phyloP scores from a whole-genome alignment of 2,113 vertebrate species.

The Hyla sarda region DNA sequence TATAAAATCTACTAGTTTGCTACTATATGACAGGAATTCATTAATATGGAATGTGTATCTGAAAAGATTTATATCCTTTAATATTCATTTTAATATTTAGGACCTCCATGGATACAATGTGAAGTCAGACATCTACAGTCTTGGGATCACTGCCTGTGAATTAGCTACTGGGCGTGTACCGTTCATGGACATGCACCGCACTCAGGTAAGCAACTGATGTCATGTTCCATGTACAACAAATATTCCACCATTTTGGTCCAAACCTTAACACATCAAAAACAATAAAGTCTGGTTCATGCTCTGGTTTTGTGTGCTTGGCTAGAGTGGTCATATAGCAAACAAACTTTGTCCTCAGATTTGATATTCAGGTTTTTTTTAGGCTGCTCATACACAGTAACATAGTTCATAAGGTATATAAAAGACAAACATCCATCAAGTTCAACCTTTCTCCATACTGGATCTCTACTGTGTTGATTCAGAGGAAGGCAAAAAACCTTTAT shows the following conservation, averaged over 20 bases:
- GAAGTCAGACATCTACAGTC: conserved; percentile 97
- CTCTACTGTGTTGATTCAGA: no score
- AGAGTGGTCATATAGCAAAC: background rate
- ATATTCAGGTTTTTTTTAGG: no score
- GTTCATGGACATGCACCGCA: conserved; percentile 93
- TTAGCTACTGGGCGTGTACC: conserved; percentile 92
- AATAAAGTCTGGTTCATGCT: no score
- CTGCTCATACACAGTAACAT: no score
- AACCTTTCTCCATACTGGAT: no score
- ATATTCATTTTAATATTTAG: conserved; percentile 69
- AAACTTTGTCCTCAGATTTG: background rate
- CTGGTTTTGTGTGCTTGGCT: no score
- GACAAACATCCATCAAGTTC: no score
- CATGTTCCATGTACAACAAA: background rate
- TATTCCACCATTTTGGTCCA: no score
- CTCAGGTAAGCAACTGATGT: conserved; percentile 79
- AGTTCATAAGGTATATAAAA: no score
- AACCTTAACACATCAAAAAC: no score
- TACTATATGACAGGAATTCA: background rate
- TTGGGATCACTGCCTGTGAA: conserved; percentile 96
- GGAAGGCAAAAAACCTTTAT: no score
- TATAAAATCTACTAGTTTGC: background rate
- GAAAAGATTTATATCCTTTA: background rate
- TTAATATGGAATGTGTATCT: background rate
- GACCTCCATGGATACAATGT: conserved; percentile 95